These are phyloP conservation scores for Plotosus lineatus DNA, from an alignment of 2,113 vertebrate species.

Conservation along the genomic window DNA sequence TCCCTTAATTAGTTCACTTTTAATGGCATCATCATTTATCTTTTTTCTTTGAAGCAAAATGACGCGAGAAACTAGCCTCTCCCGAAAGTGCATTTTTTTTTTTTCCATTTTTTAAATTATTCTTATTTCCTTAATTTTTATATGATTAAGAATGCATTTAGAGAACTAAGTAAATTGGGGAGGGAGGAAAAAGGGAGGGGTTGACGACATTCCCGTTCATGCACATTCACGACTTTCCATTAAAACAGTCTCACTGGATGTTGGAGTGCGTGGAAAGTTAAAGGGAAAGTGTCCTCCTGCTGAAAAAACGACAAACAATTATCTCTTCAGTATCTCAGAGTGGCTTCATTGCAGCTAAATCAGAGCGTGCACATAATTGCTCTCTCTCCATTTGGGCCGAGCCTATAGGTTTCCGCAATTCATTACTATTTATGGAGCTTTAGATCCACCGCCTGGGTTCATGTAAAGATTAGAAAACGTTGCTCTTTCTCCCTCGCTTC, in stretches of 20 bases:
- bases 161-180: slow-evolving; percentile 63
- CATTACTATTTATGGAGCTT: slow-evolving; percentile 48
- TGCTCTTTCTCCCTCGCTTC: slow-evolving; percentile 2
- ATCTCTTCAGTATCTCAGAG: slow-evolving; percentile 37
- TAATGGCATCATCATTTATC: slow-evolving; percentile 99
- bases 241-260: slow-evolving; percentile 53
- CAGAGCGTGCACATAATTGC: slow-evolving; percentile 40
- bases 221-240: slow-evolving; percentile 58
- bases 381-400: slow-evolving; percentile 38
- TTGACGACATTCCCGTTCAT: slow-evolving; percentile 31
- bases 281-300: slow-evolving; percentile 49
- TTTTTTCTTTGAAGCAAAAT: slow-evolving; percentile 99
- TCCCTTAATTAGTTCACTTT: slow-evolving; percentile 99
- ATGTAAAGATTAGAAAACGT: slow-evolving; percentile 34
- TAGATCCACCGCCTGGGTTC: slow-evolving; percentile 30
- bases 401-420: slow-evolving; percentile 45
- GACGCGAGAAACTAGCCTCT: slow-evolving; percentile 78
- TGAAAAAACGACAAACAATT: slow-evolving; percentile 52
- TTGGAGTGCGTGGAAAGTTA: slow-evolving; percentile 42
- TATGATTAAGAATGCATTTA: slow-evolving; percentile 74
- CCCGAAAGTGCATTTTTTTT: slow-evolving; percentile 72
- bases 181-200: slow-evolving; percentile 19
- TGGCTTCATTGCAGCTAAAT: slow-evolving; percentile 45
- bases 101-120: slow-evolving; percentile 71
- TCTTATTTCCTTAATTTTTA: slow-evolving; percentile 72